These are phyloP conservation scores for Psophia crepitans DNA, from an alignment of 2,113 vertebrate species.

Conservation along the genomic window DNA sequence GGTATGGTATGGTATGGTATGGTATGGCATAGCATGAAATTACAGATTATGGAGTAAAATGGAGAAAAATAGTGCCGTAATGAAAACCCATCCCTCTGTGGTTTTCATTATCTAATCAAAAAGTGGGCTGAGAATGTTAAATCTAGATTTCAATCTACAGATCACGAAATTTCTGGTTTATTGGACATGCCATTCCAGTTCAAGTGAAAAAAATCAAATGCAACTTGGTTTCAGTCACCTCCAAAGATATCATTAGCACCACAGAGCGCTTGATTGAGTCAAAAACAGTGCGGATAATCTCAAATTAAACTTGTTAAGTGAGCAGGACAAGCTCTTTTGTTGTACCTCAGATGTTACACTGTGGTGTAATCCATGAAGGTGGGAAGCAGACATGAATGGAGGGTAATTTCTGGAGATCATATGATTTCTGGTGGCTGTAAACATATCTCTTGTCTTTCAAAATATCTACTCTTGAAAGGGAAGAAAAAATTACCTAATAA, in stretches of 20 bases:
- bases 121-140: background rate
- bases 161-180: background rate
- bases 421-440: background rate
- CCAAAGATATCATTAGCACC: background rate
- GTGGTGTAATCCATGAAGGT: background rate
- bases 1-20: too few species aligned
- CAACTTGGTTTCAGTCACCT: rapidly evolving
- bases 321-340: background rate
- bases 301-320: background rate
- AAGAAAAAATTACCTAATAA: background rate
- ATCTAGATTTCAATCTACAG: background rate
- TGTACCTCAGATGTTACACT: background rate
- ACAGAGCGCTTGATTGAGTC: background rate
- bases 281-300: background rate
- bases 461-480: background rate
- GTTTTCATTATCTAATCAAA: background rate
- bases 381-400: background rate
- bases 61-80: background rate
- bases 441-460: background rate
- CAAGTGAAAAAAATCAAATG: background rate
- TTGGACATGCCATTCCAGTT: background rate
- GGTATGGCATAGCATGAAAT: background rate
- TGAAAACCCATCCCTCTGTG: background rate
- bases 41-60: background rate
- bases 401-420: background rate